phyloP scores from a whole-genome alignment of 2,888 invertebrate genomes.

The Eupsilia transversa region DNA sequence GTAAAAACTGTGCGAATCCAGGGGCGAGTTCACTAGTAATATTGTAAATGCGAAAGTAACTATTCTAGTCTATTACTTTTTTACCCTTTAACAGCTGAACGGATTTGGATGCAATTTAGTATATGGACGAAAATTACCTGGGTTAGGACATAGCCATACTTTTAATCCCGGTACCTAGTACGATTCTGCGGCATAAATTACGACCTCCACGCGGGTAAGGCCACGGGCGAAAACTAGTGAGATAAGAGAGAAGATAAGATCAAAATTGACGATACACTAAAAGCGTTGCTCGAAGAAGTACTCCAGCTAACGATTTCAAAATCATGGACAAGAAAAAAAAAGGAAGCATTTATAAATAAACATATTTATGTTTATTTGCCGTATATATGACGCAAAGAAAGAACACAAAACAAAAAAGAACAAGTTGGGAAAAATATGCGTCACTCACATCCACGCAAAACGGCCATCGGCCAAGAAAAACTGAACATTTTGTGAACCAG shows the following conservation, averaged over 20 bases:
- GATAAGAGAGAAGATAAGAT: background rate
- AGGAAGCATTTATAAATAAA: too few species aligned
- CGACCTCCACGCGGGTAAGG: background rate
- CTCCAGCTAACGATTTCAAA: background rate
- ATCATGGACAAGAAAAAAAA: background rate
- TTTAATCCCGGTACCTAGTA: background rate
- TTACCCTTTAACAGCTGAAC: background rate
- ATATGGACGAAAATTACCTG: background rate
- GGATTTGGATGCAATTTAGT: background rate
- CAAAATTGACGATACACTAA: too few species aligned
- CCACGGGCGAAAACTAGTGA: background rate
- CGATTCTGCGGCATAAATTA: background rate
- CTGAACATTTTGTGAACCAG: background rate
- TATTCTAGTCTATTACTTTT: background rate
- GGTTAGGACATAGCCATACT: background rate
- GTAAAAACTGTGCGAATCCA: too few species aligned
- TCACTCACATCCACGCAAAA: too few species aligned
- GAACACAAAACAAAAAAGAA: too few species aligned
- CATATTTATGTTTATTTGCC: too few species aligned
- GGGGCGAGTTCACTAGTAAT: too few species aligned
- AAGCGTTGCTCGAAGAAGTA: background rate
- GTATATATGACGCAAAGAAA: too few species aligned
- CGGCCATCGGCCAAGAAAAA: background rate
- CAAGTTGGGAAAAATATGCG: too few species aligned
- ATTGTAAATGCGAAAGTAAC: background rate